These are phyloP conservation scores for Carassius auratus DNA, from an alignment of 2,113 vertebrate species.

Conservation along the genomic window DNA sequence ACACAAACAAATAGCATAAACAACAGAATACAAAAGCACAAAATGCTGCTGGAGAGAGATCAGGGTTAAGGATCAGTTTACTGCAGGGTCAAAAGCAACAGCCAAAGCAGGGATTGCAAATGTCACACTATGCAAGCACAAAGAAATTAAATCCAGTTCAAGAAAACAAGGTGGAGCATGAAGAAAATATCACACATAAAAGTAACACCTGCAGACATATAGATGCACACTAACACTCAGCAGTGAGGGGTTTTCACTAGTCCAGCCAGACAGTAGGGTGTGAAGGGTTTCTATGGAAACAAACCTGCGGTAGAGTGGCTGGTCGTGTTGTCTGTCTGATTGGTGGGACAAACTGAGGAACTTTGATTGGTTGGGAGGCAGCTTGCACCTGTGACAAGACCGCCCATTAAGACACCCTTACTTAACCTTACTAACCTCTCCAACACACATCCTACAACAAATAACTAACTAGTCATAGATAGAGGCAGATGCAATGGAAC, in stretches of 20 bases:
- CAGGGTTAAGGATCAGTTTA: constrained; percentile 17
- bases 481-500: neutral
- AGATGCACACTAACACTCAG: constrained; percentile 30
- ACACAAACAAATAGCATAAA: neutral
- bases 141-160: constrained; percentile 25
- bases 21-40: constrained; percentile 5
- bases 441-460: constrained; percentile 14
- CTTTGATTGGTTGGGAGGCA: constrained; percentile 86
- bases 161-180: neutral
- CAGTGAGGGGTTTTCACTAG: constrained; percentile 39
- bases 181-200: constrained; percentile 36
- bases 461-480: neutral
- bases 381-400: constrained; percentile 83
- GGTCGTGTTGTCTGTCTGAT: constrained; percentile 86
- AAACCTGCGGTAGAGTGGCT: constrained; percentile 86
- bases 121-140: constrained; percentile 25
- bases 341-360: constrained; percentile 88
- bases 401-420: constrained; percentile 46
- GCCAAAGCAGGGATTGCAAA: constrained; percentile 21
- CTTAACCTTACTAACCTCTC: constrained; percentile 1
- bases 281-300: constrained; percentile 61
- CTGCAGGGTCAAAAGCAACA: constrained; percentile 15
- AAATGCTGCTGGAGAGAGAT: neutral
- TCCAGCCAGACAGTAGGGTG: constrained; percentile 32
- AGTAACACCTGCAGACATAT: constrained; percentile 29